Percentiles rank a stretch among this genome's conserved stretches.
These are phyloP conservation scores for Heliconius erato DNA, from an alignment of 2,888 invertebrate genomes.

Conservation along the genomic window DNA sequence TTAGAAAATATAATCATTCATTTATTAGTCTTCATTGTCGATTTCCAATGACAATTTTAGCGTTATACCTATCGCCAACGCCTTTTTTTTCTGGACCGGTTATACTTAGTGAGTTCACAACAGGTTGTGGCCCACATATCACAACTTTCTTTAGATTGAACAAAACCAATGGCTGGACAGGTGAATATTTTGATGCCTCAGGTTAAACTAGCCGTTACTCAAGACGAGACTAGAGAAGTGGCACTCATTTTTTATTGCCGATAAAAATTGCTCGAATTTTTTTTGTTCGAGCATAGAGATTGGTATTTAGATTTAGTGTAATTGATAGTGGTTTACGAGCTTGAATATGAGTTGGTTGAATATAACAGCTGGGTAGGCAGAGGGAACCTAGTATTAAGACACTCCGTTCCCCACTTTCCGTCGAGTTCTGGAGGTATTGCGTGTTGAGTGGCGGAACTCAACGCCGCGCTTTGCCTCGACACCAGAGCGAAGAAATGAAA, in stretches of 20 bases:
- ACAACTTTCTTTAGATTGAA: slow-evolving; percentile 74
- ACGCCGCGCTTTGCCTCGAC: too few species aligned
- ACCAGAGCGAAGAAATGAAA: too few species aligned
- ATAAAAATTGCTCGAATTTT: slow-evolving; percentile 1
- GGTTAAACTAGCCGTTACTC: slow-evolving; percentile 47
- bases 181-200: slow-evolving; percentile 46
- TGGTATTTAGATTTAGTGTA: neutral
- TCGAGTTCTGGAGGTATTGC: too few species aligned
- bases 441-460: too few species aligned
- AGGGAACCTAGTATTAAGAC: too few species aligned
- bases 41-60: slow-evolving; percentile 55
- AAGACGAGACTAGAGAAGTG: slow-evolving; percentile 33
- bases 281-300: neutral
- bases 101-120: slow-evolving; percentile 65
- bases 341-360: neutral
- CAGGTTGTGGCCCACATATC: slow-evolving; percentile 78
- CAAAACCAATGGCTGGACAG: slow-evolving; percentile 56
- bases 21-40: neutral
- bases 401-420: too few species aligned
- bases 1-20: too few species aligned
- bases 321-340: neutral
- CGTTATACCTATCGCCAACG: slow-evolving; percentile 54
- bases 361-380: neutral
- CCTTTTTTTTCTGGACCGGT: slow-evolving; percentile 63
- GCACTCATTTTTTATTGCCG: slow-evolving; percentile 26